Evolutionary conservation across 23 tunicate species (phyloP).

Genomic region (Oikopleura vanhoeffeni): DNA sequence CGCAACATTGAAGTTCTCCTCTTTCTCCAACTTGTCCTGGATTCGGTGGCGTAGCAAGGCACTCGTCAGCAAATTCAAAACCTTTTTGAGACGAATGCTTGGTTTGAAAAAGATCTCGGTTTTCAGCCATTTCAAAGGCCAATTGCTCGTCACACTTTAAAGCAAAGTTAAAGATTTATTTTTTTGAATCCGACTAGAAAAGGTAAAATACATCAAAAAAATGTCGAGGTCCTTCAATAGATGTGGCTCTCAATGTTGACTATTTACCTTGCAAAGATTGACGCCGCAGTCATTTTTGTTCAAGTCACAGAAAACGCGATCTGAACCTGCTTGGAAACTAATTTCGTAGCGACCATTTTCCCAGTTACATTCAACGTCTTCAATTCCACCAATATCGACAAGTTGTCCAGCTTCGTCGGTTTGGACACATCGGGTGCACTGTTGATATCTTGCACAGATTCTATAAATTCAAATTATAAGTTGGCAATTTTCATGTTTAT

Average conservation of each 20-base stretch:
- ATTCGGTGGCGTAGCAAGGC: neutral
- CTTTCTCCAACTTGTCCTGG: neutral
- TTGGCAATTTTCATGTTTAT: neutral
- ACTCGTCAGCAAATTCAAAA: neutral
- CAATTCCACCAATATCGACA: neutral
- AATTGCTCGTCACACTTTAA: neutral
- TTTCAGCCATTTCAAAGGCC: neutral
- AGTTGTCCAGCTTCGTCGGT: neutral
- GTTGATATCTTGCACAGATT: neutral
- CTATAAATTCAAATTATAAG: neutral
- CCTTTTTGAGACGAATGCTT: neutral
- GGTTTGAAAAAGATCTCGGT: neutral
- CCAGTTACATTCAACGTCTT: neutral
- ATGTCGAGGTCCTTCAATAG: too few species aligned
- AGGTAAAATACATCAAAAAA: too few species aligned
- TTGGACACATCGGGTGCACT: neutral
- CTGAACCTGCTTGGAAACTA: neutral
- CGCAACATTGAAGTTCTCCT: neutral
- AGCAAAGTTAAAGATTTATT: too few species aligned
- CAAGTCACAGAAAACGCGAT: neutral
- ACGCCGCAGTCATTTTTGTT: neutral
- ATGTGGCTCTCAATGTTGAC: too few species aligned
- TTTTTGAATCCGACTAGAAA: too few species aligned
- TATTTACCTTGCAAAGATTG: neutral
- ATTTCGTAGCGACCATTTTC: constrained; percentile 10